phyloP scores from a whole-genome alignment of 2,888 invertebrate species.

The Plusia festucae region DNA sequence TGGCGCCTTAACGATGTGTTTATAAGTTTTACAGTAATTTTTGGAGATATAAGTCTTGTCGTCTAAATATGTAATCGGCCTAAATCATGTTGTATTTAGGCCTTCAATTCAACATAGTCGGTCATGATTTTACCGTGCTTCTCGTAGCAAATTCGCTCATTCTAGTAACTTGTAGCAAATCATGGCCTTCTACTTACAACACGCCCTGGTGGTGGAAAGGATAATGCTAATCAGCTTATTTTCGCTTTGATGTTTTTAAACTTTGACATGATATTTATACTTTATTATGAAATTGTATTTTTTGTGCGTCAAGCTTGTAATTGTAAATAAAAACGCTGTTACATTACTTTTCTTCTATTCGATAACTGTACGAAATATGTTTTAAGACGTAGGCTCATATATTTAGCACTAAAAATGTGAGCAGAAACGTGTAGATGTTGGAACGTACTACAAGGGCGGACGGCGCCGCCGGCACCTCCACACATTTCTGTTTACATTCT shows the following conservation, averaged over 20 bases:
- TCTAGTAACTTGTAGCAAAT: constrained; percentile 33
- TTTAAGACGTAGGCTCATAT: constrained; percentile 57
- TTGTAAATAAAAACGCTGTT: constrained; percentile 82
- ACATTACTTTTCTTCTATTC: constrained; percentile 60
- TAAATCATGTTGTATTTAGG: constrained; percentile 50
- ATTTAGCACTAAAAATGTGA: constrained; percentile 50
- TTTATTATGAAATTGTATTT: constrained; percentile 71
- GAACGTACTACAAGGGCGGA: constrained; percentile 20
- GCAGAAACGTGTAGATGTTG: constrained; percentile 36
- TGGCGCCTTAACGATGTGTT: not conserved
- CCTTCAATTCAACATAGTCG: constrained; percentile 27
- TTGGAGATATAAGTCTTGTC: constrained; percentile 51
- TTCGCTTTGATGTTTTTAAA: constrained; percentile 70
- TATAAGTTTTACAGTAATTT: constrained; percentile 24
- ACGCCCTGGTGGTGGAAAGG: constrained; percentile 66
- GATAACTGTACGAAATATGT: constrained; percentile 64
- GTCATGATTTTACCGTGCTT: constrained; percentile 43
- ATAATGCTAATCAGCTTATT: constrained; percentile 65
- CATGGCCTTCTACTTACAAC: constrained; percentile 39
- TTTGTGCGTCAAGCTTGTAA: constrained; percentile 79
- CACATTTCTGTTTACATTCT: constrained; percentile 61
- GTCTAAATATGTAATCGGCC: constrained; percentile 54
- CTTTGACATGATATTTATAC: constrained; percentile 63
- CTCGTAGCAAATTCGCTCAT: constrained; percentile 15
- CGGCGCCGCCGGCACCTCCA: constrained; percentile 30